Evolutionary conservation across 2,113 vertebrate genomes (phyloP).

Genomic region (Dinomys branickii): DNA sequence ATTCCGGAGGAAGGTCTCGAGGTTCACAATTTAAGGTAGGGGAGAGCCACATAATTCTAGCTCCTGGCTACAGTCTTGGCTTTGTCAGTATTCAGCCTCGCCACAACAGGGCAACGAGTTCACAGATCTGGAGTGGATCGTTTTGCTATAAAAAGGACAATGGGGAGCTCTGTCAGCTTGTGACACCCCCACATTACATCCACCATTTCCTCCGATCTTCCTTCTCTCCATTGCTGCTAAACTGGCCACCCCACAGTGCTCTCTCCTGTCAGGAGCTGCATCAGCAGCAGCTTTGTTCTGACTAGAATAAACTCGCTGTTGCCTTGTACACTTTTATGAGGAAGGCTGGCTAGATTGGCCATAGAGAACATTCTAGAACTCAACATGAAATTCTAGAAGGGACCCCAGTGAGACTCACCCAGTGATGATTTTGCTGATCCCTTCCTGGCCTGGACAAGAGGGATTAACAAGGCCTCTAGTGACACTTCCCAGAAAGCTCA

Average conservation of each 20-base stretch:
- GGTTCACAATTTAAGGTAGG: constrained; percentile 44
- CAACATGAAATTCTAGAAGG: rapidly evolving
- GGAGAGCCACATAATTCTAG: constrained; percentile 64
- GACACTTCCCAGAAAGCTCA: background rate
- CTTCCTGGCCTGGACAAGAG: background rate
- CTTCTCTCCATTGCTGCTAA: background rate
- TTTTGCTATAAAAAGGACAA: constrained; percentile 40
- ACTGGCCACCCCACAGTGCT: rapidly evolving
- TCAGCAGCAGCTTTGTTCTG: background rate
- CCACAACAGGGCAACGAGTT: constrained; percentile 13
- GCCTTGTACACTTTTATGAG: background rate
- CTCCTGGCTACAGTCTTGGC: background rate
- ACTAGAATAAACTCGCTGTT: background rate
- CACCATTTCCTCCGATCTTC: background rate
- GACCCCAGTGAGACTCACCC: background rate
- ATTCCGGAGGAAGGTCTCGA: constrained; percentile 48
- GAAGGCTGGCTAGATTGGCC: background rate
- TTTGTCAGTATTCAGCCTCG: constrained; percentile 19
- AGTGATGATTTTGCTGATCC: background rate
- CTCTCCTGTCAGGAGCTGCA: background rate
- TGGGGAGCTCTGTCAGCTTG: background rate
- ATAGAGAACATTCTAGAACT: background rate
- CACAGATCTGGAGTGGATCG: constrained; percentile 26
- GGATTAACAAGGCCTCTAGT: background rate
- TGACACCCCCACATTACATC: background rate